Base-by-base conservation (phyloP, 2,888 invertebrate genomes). In the Athalia rosae region DNA sequence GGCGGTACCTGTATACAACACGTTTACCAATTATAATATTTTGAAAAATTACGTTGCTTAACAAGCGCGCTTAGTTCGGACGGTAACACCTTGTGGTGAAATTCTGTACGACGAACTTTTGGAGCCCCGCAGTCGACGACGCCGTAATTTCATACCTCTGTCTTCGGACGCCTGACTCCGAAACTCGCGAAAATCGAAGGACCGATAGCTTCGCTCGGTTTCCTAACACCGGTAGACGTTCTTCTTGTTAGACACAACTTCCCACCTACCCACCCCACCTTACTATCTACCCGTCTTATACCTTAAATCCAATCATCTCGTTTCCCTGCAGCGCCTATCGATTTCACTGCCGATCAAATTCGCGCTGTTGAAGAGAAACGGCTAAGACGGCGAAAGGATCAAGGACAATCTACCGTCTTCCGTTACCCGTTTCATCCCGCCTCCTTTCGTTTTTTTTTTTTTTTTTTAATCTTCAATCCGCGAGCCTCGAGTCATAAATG, bases 221-320 rank as follows among this genome's bases (percentile, higher is more conserved):
- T 28, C 28, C 28, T 28, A 28, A 28, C 28, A 28, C 28, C 28
- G 28, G 28, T 1, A 28, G 28, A 28, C 28, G 28, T 28, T 28
- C 28, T 28, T 28, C 28, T 28, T n/a, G n/a, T n/a, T n/a, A n/a
- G n/a, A n/a, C n/a, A n/a, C n/a, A 28, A 28, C 28, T 28, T 28
- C 28, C 2, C n/a, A 28, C 28, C 28, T 28, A 28, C 28, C 28
- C 0, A 28, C 28, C 28, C 28, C 28, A 28, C 28, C 28, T 28
- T 28, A 28, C 28, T 28, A 28, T 28, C 28, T 28, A 28, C 28
- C 28, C 28, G 53, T 53, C 8, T n/a, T n/a, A n/a, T 61, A 58
- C 80, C 83, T 82, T 86, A 84, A 80, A 87, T 87, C 82, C 84
- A 86, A 87, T 87, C 84, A 85, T 85, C 84, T 86, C 83, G 82